Evolutionary conservation across 1,140 invertebrate species (phyloP), one percentile per base, ranked within the genome.

Genomic region (Anagrus nilaparvatae): DNA sequence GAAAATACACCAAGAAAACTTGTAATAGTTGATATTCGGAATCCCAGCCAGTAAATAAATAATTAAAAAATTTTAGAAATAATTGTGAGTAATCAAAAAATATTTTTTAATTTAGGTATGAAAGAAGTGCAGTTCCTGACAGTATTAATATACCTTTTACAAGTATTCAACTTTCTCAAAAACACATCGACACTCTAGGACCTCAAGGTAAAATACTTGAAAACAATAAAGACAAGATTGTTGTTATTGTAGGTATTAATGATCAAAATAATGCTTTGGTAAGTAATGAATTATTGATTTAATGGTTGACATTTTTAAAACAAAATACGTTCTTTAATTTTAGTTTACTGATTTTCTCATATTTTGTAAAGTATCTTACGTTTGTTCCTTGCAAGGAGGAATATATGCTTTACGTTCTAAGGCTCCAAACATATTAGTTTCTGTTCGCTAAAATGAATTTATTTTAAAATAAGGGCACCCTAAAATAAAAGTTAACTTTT

Each of bases 121-220:
- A 79, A 44, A 76, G 82, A 54, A 82, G 81, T 31, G 76, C 80
- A 49, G 70, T 93, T 30, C 73, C 75, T 14, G 75, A 77, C 8
- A 92, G 88, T 63, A 78, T 92, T 23, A 94, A 92, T 60, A 82
- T 93, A 59, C 87, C 87, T 10, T 86, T 85, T 60, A 77, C 77
- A 28, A 82, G 78, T 28, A 80, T 88, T 5, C 80, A 71, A 60
- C 76, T 78, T 54, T 79, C 72, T 17, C 74, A 81, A 48, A 65
- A 70, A 61, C 63, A 75, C 50, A 53, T 81, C 27, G 69, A 80
- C 53, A 68, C 71, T 9, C 59, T 84, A 0, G 77, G 78, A 13
- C 66, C 76, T 3, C 77, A 84, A 47, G 71, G 73, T n/a, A 67
- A 68, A 27, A 60, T 65, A 48, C 52, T 81, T 57, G 67, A 77